These are phyloP conservation scores for Synanthedon myopaeformis DNA, from an alignment of 2,888 invertebrate species.

Conservation along the genomic window DNA sequence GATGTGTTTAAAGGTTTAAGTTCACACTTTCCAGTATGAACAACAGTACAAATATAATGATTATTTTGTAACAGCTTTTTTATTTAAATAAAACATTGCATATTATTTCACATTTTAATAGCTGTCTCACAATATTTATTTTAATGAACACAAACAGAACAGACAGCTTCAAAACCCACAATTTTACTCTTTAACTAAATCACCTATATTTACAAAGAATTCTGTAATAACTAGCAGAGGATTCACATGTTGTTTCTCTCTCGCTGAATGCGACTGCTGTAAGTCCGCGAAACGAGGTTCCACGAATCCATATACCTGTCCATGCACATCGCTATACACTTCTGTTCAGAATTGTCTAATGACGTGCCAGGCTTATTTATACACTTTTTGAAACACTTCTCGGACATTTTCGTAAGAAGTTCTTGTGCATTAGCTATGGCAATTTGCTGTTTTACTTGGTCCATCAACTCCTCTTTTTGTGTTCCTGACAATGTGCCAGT, in stretches of 20 bases:
- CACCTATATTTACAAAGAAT: constrained; percentile 55
- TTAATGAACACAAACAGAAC: constrained; percentile 28
- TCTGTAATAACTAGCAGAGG: constrained; percentile 4
- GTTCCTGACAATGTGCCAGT: constrained; percentile 71
- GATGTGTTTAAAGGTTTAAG: too few relatives aligned
- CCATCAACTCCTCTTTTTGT: constrained; percentile 91
- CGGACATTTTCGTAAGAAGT: constrained; percentile 94
- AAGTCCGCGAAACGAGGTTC: constrained; percentile 92
- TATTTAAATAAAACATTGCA: too few relatives aligned
- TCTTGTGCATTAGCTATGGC: constrained; percentile 95
- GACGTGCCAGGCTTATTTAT: constrained; percentile 90
- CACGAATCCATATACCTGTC: constrained; percentile 97
- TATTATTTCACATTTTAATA: too few relatives aligned
- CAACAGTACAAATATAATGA: too few relatives aligned
- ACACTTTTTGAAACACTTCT: constrained; percentile 97
- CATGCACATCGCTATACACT: constrained; percentile 98
- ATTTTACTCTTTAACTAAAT: constrained; percentile 47
- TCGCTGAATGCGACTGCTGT: constrained; percentile 85
- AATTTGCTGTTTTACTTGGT: constrained; percentile 94
- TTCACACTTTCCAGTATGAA: too few relatives aligned
- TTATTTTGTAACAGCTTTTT: too few relatives aligned
- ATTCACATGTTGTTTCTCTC: constrained; percentile 77
- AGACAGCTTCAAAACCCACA: constrained; percentile 26
- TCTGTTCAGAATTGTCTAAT: constrained; percentile 91
- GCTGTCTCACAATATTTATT: neutral